A percentile compares a stretch with the other conserved stretches of the same genome.
phyloP scores from a whole-genome alignment of 2,888 invertebrate species.

The Heliconius sara region DNA sequence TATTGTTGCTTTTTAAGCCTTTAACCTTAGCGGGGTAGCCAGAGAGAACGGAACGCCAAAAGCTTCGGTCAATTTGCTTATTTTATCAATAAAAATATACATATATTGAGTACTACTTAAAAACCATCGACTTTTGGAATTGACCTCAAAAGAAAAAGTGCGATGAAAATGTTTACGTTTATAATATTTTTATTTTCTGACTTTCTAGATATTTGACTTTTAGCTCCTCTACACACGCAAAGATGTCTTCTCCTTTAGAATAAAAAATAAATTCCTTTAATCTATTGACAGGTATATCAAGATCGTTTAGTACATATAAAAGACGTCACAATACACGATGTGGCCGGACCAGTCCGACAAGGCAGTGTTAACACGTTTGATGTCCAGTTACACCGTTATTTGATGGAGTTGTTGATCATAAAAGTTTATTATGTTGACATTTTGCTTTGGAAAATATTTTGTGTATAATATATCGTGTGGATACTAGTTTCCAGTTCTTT shows the following conservation, averaged over 20 bases:
- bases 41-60: too few relatives aligned
- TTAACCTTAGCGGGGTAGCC: too few relatives aligned
- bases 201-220: too few relatives aligned
- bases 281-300: conserved; percentile 14
- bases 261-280: not conserved
- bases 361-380: conserved; percentile 11
- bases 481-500: too few relatives aligned
- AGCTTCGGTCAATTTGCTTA: too few relatives aligned
- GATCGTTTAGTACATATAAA: not conserved
- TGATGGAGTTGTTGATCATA: not conserved
- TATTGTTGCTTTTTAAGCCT: too few relatives aligned
- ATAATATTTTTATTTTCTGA: too few relatives aligned
- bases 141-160: too few relatives aligned
- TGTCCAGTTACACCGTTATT: conserved; percentile 21
- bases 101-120: too few relatives aligned
- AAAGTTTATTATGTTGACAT: conserved; percentile 12
- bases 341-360: conserved; percentile 11
- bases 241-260: not conserved
- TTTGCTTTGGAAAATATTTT: conserved; percentile 11
- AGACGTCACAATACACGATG: conserved; percentile 19
- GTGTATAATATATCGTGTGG: not conserved
- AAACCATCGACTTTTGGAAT: too few relatives aligned
- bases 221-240: not conserved
- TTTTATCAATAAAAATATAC: too few relatives aligned
- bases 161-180: too few relatives aligned